Percentiles rank a stretch among this genome's conserved stretches.
These are phyloP conservation scores for Drosophila paramelanica DNA, from an alignment of 2,888 invertebrate species.

Conservation along the genomic window DNA sequence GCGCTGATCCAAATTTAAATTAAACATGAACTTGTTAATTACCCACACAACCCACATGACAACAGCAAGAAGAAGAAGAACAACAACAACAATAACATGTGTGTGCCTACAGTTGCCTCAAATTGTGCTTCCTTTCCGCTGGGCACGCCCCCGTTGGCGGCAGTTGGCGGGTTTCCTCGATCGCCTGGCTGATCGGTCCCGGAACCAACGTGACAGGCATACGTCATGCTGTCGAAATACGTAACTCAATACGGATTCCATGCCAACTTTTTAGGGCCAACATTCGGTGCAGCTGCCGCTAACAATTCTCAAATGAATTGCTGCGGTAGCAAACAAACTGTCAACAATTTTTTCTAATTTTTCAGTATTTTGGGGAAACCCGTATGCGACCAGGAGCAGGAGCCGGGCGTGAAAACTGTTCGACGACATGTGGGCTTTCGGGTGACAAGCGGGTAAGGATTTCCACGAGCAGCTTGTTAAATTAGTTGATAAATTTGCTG, in stretches of 20 bases:
- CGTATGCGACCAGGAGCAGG: slow-evolving; percentile 45
- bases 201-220: slow-evolving; percentile 64
- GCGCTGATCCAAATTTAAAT: slow-evolving; percentile 69
- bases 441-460: neutral
- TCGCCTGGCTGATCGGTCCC: slow-evolving; percentile 38
- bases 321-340: slow-evolving; percentile 56
- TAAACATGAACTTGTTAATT: slow-evolving; percentile 76
- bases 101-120: slow-evolving; percentile 37
- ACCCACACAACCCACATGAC: slow-evolving; percentile 54
- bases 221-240: slow-evolving; percentile 55
- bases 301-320: slow-evolving; percentile 60
- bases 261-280: slow-evolving; percentile 20
- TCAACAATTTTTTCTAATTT: slow-evolving; percentile 34
- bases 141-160: slow-evolving; percentile 45
- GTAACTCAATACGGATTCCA: slow-evolving; percentile 52
- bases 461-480: neutral
- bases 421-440: slow-evolving; percentile 65
- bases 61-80: slow-evolving; percentile 34
- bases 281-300: slow-evolving; percentile 53
- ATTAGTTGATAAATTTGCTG: neutral
- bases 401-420: slow-evolving; percentile 66
- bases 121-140: slow-evolving; percentile 37
- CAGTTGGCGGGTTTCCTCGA: slow-evolving; percentile 72
- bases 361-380: slow-evolving; percentile 41
- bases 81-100: slow-evolving; percentile 29